A percentile compares a stretch with the other conserved stretches of the same genome.
phyloP scores from a whole-genome alignment of 1,140 invertebrate species.

The Caerostris darwini region DNA sequence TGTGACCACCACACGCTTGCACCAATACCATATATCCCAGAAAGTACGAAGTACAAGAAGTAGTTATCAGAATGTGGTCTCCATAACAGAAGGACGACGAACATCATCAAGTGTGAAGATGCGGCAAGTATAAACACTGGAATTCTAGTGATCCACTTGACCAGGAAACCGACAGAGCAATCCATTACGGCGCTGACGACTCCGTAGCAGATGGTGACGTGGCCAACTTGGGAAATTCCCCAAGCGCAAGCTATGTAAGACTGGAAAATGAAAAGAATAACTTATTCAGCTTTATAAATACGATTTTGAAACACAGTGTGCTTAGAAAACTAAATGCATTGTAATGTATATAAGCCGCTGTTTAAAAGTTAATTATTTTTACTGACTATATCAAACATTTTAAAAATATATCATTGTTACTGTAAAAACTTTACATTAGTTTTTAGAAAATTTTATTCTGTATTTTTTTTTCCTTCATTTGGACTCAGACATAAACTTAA shows the following conservation, averaged over 20 bases:
- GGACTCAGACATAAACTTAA: too few species aligned
- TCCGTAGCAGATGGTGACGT: slow-evolving; percentile 97
- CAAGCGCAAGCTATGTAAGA: slow-evolving; percentile 95
- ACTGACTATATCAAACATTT: too few species aligned
- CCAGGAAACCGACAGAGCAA: slow-evolving; percentile 92
- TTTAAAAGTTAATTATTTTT: too few species aligned
- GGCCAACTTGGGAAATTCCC: slow-evolving; percentile 94
- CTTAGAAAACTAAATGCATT: too few species aligned
- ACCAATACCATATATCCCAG: slow-evolving; percentile 96
- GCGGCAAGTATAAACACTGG: slow-evolving; percentile 92
- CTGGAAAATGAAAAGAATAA: slow-evolving; percentile 83
- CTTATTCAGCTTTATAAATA: too few species aligned
- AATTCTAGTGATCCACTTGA: slow-evolving; percentile 94
- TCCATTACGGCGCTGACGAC: slow-evolving; percentile 94
- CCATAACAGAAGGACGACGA: slow-evolving; percentile 92
- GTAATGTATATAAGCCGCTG: too few species aligned
- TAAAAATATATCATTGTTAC: too few species aligned
- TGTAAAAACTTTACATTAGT: too few species aligned
- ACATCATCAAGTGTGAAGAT: slow-evolving; percentile 88
- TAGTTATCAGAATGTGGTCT: slow-evolving; percentile 90
- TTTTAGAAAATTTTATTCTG: too few species aligned
- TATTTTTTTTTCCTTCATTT: too few species aligned
- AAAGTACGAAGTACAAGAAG: slow-evolving; percentile 93
- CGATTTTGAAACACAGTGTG: too few species aligned
- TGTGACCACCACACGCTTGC: slow-evolving; percentile 99